A percentile compares a stretch with the other conserved stretches of the same genome.
These are phyloP conservation scores for Lepus americanus DNA, from an alignment of 2,113 vertebrate species.

Conservation along the genomic window DNA sequence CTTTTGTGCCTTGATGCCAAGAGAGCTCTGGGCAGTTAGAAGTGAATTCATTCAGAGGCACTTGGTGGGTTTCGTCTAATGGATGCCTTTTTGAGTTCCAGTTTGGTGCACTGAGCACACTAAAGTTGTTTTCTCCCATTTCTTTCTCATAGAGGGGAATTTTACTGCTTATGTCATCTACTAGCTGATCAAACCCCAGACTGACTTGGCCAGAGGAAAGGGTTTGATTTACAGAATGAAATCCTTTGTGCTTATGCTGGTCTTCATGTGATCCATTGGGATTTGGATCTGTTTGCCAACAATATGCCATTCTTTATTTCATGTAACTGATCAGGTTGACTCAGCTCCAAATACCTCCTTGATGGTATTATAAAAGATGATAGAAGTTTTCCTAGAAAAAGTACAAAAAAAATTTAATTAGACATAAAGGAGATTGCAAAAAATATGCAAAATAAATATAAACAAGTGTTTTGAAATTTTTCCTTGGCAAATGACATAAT, in stretches of 20 bases:
- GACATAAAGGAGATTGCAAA: constrained; percentile 9
- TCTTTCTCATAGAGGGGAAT: neutral
- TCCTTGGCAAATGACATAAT: neutral
- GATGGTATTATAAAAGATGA: neutral
- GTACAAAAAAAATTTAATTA: constrained; percentile 22
- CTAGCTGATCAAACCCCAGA: constrained; percentile 75
- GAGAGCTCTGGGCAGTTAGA: neutral
- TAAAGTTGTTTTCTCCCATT: neutral
- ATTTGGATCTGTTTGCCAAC: constrained; percentile 51
- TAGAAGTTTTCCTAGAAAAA: constrained; percentile 52
- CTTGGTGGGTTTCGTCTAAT: neutral
- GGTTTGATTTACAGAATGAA: neutral
- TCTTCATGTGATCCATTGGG: constrained; percentile 2
- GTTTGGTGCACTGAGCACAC: neutral
- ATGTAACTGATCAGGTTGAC: neutral
- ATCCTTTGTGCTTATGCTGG: neutral
- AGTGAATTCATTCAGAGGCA: constrained; percentile 23
- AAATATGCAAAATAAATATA: neutral
- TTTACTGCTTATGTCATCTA: constrained; percentile 47
- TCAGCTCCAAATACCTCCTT: neutral
- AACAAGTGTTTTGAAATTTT: neutral
- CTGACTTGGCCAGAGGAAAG: neutral
- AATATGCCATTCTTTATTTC: constrained; percentile 73
- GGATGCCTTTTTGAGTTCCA: neutral
- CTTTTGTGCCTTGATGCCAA: neutral